Percentiles rank a stretch among this genome's conserved stretches.
phyloP scores from a whole-genome alignment of 1,140 invertebrate genomes.

The Neodiprion lecontei region DNA sequence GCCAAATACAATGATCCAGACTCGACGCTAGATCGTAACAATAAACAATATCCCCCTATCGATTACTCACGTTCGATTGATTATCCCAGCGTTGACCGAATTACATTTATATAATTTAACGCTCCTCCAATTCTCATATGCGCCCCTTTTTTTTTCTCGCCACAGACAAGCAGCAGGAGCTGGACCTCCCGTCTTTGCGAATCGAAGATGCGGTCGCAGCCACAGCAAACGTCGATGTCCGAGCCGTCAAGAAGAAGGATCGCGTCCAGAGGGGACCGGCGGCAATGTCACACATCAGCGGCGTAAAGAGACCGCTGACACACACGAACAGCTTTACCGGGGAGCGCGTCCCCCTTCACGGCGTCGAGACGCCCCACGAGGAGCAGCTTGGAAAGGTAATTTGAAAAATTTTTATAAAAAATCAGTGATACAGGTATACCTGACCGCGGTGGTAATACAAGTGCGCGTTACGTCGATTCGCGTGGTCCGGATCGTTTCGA shows the following conservation, averaged over 20 bases:
- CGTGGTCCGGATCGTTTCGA: too few species aligned
- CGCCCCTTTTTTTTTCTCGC: conserved; percentile 20
- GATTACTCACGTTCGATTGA: too few species aligned
- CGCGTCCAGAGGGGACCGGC: conserved; percentile 64
- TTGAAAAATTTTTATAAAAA: conserved; percentile 15
- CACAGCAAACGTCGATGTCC: conserved; percentile 56
- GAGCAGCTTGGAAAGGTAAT: conserved; percentile 84
- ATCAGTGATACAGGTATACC: not conserved
- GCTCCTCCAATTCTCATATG: too few species aligned
- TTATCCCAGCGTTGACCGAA: too few species aligned
- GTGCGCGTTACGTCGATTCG: not conserved
- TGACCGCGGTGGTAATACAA: not conserved
- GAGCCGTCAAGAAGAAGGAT: conserved; percentile 69
- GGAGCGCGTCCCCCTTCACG: conserved; percentile 87
- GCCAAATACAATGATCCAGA: too few species aligned
- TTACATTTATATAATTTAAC: too few species aligned
- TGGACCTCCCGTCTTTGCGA: conserved; percentile 87
- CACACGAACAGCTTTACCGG: conserved; percentile 92
- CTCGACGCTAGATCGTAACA: too few species aligned
- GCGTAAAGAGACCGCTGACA: conserved; percentile 85
- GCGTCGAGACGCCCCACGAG: conserved; percentile 90
- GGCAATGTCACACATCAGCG: conserved; percentile 90
- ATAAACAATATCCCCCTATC: too few species aligned
- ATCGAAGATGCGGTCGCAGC: conserved; percentile 74
- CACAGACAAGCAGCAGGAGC: conserved; percentile 95